phyloP scores from a whole-genome alignment of 2,113 vertebrate genomes.

The Lontra canadensis region DNA sequence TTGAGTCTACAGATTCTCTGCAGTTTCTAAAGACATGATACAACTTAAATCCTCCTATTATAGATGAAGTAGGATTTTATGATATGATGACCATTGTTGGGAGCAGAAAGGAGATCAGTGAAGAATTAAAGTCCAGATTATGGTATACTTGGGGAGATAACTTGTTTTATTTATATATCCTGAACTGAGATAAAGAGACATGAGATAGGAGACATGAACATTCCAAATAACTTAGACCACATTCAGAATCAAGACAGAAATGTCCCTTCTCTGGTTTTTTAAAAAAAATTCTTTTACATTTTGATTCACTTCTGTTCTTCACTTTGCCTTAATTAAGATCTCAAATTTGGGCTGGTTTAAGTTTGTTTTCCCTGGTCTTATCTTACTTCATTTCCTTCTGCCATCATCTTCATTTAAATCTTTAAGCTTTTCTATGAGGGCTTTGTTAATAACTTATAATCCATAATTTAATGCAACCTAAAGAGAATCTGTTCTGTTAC shows the following conservation, averaged over 20 bases:
- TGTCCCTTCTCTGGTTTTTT: background rate
- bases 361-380: background rate
- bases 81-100: conserved; percentile 24
- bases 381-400: background rate
- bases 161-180: background rate
- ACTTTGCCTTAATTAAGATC: background rate
- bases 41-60: conserved; percentile 34
- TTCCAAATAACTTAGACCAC: background rate
- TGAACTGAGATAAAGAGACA: conserved; percentile 10
- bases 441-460: background rate
- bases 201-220: background rate
- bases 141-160: background rate
- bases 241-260: background rate
- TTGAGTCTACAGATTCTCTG: conserved; percentile 21
- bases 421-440: background rate
- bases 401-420: background rate
- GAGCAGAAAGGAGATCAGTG: background rate
- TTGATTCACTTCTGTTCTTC: background rate
- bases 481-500: background rate
- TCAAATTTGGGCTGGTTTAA: background rate
- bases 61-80: conserved; percentile 54
- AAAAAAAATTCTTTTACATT: background rate
- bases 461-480: background rate
- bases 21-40: background rate
- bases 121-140: conserved; percentile 29